Conservation (phyloP, 35 echinoderm and acorn worm species). For the Strongylocentrotus purpuratus region DNA sequence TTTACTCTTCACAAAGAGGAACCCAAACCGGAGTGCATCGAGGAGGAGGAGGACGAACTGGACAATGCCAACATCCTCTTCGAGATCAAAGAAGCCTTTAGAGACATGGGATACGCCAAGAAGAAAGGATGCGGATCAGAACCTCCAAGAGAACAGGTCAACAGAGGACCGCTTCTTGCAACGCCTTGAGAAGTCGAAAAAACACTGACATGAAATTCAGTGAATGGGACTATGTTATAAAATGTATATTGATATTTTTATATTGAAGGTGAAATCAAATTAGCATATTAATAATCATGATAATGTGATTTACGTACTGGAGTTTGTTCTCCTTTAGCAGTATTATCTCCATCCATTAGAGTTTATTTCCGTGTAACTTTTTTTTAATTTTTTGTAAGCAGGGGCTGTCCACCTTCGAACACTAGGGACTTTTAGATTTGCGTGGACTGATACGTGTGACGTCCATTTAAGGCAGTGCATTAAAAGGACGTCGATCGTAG, state of each 20-base stretch:
- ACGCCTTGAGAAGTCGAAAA: not conserved
- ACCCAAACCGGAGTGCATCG: conserved; percentile 38
- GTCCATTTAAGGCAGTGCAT: no score
- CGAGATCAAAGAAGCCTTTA: conserved; percentile 35
- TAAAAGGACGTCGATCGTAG: no score
- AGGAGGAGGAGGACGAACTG: conserved; percentile 10
- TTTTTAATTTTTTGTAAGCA: no score
- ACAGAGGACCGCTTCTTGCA: not conserved
- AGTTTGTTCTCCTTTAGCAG: not conserved
- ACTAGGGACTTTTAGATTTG: no score
- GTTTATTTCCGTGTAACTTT: no score
- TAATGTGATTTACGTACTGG: not conserved
- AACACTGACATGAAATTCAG: not conserved
- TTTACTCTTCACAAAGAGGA: conserved; percentile 51
- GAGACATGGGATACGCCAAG: conserved; percentile 25
- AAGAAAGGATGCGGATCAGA: not conserved
- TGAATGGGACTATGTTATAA: not conserved
- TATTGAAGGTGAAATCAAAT: not conserved
- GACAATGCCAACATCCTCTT: conserved; percentile 27
- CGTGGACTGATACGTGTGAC: no score
- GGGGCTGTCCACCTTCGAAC: no score
- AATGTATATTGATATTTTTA: not conserved
- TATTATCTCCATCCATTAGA: not conserved
- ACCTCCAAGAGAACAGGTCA: not conserved
- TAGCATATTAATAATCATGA: not conserved